Evolutionary conservation across 37 sponge, comb jelly and placozoan species (phyloP).

Genomic region (Petrosia ficiformis): DNA sequence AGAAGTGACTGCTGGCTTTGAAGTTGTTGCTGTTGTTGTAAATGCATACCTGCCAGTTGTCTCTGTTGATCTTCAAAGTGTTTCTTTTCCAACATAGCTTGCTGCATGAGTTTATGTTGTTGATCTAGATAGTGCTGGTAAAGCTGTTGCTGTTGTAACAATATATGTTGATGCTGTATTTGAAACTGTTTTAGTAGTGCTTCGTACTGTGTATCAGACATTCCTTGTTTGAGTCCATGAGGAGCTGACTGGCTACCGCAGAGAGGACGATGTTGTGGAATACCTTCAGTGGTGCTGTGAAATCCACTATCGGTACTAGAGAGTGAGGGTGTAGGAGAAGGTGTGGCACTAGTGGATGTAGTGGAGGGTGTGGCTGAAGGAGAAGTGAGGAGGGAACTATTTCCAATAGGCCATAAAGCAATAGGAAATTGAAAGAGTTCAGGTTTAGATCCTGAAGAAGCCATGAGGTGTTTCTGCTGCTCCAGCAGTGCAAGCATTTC

Average conservation of each 20-base stretch:
- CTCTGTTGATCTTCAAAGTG: slow-evolving; percentile 69
- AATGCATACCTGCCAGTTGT: slow-evolving; percentile 48
- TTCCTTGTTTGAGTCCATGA: slow-evolving; percentile 12
- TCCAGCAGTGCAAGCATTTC: slow-evolving; percentile 30
- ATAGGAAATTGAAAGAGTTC: slow-evolving; percentile 29
- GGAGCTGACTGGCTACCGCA: slow-evolving; percentile 48
- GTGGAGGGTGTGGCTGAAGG: slow-evolving; percentile 7
- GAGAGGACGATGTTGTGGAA: slow-evolving; percentile 21
- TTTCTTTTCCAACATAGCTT: slow-evolving; percentile 25
- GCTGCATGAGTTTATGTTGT: slow-evolving; percentile 47
- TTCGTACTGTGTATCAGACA: slow-evolving; percentile 26
- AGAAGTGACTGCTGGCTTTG: slow-evolving; percentile 66
- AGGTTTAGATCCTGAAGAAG: background rate
- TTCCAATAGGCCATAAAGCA: background rate
- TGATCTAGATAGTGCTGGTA: slow-evolving; percentile 65
- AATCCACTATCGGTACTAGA: slow-evolving; percentile 32
- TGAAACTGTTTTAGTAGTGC: slow-evolving; percentile 35
- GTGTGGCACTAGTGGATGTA: slow-evolving; percentile 19
- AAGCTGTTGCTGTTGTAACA: slow-evolving; percentile 42
- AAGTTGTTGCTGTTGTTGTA: slow-evolving; percentile 63
- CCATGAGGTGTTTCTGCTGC: slow-evolving; percentile 37
- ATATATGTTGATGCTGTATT: slow-evolving; percentile 45
- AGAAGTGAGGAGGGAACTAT: background rate
- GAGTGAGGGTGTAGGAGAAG: slow-evolving; percentile 49
- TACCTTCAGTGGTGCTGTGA: background rate